Evolutionary conservation across 2,113 vertebrate species (phyloP).

Genomic region (Carassius auratus): DNA sequence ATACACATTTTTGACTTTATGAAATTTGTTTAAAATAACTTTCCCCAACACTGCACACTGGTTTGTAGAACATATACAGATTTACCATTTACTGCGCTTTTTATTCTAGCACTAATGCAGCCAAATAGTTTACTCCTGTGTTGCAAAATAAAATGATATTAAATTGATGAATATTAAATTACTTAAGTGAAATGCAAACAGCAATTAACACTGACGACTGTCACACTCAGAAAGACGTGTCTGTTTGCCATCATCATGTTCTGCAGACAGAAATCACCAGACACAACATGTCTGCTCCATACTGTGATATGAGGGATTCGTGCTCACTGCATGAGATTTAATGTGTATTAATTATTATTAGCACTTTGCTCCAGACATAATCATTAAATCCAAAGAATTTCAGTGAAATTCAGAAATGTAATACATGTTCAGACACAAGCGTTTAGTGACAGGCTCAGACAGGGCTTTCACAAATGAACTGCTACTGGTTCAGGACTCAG

Average conservation of each 20-base stretch:
- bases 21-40: too few relatives aligned
- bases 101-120: too few relatives aligned
- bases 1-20: too few relatives aligned
- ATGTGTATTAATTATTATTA: neutral
- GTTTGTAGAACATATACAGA: too few relatives aligned
- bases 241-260: neutral
- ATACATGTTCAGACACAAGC: slow-evolving; percentile 2
- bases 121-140: too few relatives aligned
- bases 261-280: neutral
- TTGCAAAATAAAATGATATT: too few relatives aligned
- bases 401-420: neutral
- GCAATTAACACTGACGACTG: neutral
- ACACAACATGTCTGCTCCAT: slow-evolving; percentile 5
- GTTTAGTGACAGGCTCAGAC: slow-evolving; percentile 33
- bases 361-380: too few relatives aligned
- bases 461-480: slow-evolving; percentile 23
- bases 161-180: too few relatives aligned
- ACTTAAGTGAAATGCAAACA: neutral
- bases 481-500: neutral
- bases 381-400: neutral
- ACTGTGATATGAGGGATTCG: neutral
- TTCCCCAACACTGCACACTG: too few relatives aligned
- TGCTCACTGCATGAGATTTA: neutral
- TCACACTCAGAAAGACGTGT: neutral
- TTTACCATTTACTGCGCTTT: too few relatives aligned